Evolutionary conservation across 2,888 invertebrate species (phyloP).

Genomic region (Phyllotreta striolata): DNA sequence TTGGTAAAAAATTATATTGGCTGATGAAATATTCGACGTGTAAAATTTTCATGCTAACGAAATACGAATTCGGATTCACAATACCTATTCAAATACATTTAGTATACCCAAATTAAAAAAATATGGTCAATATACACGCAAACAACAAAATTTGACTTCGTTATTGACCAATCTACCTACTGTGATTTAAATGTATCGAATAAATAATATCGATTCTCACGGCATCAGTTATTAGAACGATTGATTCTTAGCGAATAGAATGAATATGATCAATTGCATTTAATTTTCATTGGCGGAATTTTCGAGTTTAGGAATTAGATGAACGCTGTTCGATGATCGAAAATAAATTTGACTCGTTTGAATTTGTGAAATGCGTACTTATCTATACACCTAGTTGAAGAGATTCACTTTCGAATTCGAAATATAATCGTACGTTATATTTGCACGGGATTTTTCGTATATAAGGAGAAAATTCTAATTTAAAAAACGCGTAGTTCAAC

Average conservation of each 20-base stretch:
- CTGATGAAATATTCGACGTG: too few species aligned
- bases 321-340: too few species aligned
- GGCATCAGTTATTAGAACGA: slow-evolving; percentile 13
- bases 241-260: slow-evolving; percentile 15
- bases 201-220: slow-evolving; percentile 24
- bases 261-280: slow-evolving; percentile 2
- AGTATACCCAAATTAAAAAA: slow-evolving; percentile 18
- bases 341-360: too few species aligned
- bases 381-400: too few species aligned
- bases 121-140: slow-evolving; percentile 15
- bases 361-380: too few species aligned
- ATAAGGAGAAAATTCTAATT: too few species aligned
- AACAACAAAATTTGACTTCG: slow-evolving; percentile 1
- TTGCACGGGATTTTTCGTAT: too few species aligned
- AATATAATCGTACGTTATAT: too few species aligned
- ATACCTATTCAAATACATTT: background rate
- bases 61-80: slow-evolving; percentile 13
- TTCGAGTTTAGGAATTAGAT: background rate
- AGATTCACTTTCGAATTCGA: too few species aligned
- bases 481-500: too few species aligned
- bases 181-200: slow-evolving; percentile 25
- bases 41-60: too few species aligned
- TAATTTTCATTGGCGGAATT: slow-evolving; percentile 2
- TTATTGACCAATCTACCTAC: slow-evolving; percentile 27
- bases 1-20: background rate